These are phyloP conservation scores for Chaetops frenatus DNA, from an alignment of 2,113 vertebrate species.

Conservation along the genomic window DNA sequence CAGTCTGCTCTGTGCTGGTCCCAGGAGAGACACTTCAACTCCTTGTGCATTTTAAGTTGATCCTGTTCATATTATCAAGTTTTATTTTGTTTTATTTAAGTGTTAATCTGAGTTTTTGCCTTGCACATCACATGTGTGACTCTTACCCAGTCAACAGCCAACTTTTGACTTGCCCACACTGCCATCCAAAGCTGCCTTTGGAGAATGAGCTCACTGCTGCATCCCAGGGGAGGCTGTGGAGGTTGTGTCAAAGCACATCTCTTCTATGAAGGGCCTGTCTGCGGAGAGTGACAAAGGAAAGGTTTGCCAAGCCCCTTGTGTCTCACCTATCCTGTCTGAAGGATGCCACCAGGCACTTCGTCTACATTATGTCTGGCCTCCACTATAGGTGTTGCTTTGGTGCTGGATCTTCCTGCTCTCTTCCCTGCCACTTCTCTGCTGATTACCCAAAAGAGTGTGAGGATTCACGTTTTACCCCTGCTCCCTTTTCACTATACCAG, in stretches of 20 bases:
- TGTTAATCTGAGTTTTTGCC: constrained; percentile 35
- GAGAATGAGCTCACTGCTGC: background rate
- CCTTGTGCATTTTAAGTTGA: constrained; percentile 42
- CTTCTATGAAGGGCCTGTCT: background rate
- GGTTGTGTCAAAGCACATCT: background rate
- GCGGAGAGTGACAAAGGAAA: background rate
- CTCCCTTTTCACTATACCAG: background rate
- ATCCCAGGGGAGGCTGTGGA: background rate
- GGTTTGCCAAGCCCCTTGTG: background rate
- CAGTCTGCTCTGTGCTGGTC: background rate
- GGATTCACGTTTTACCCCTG: background rate
- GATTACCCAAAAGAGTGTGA: background rate
- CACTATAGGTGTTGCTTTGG: background rate
- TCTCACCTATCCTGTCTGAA: background rate
- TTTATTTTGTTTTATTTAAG: constrained; percentile 51
- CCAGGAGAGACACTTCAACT: background rate
- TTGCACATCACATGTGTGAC: constrained; percentile 8
- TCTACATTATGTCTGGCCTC: background rate
- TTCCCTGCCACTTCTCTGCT: background rate
- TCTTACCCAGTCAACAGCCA: constrained; percentile 62
- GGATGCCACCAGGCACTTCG: background rate
- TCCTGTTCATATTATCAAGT: constrained; percentile 39
- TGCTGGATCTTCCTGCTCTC: background rate
- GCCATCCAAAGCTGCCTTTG: background rate
- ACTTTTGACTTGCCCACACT: background rate